A percentile compares a stretch with the other conserved stretches of the same genome.
Conservation (phyloP, 2,797 vertebrate species). For the Arnoldichthys spilopterus region DNA sequence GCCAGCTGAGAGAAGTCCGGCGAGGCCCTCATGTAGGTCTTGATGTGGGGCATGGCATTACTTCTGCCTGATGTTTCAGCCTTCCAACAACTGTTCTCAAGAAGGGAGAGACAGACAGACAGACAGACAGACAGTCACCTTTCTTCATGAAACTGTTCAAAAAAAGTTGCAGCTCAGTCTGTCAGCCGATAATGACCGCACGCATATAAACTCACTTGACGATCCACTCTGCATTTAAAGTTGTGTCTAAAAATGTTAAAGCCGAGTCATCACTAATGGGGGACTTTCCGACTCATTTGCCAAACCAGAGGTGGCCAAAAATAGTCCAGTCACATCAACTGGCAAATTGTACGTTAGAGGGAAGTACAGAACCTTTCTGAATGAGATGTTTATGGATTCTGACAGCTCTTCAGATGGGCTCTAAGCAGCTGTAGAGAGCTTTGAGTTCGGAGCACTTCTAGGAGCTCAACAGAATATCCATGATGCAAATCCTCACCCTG, state of each 20-base stretch:
- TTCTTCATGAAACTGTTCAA: too few relatives aligned
- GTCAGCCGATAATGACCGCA: too few relatives aligned
- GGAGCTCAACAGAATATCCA: constrained; percentile 19
- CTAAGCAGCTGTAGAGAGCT: constrained; percentile 6
- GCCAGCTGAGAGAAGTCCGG: constrained; percentile 88
- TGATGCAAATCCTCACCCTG: constrained; percentile 1
- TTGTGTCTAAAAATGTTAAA: neutral
- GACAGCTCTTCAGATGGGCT: constrained; percentile 16
- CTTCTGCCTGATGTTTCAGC: constrained; percentile 89
- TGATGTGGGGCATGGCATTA: constrained; percentile 95
- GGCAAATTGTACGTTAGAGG: neutral
- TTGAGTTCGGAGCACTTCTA: neutral
- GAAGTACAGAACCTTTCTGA: neutral
- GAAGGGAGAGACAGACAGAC: neutral
- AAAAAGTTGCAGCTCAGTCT: too few relatives aligned
- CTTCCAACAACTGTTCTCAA: constrained; percentile 84
- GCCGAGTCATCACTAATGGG: constrained; percentile 13
- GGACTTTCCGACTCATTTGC: constrained; percentile 15
- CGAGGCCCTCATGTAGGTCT: constrained; percentile 92
- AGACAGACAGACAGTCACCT: neutral
- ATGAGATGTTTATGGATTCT: constrained; percentile 19
- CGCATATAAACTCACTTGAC: too few relatives aligned
- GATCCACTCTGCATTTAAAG: neutral
- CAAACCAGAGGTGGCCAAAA: constrained; percentile 11
- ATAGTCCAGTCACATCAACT: constrained; percentile 20